Evolutionary conservation across 2,797 vertebrate species (phyloP), one percentile per base, ranked within the genome.

Genomic region (Sebastolobus alascanus): DNA sequence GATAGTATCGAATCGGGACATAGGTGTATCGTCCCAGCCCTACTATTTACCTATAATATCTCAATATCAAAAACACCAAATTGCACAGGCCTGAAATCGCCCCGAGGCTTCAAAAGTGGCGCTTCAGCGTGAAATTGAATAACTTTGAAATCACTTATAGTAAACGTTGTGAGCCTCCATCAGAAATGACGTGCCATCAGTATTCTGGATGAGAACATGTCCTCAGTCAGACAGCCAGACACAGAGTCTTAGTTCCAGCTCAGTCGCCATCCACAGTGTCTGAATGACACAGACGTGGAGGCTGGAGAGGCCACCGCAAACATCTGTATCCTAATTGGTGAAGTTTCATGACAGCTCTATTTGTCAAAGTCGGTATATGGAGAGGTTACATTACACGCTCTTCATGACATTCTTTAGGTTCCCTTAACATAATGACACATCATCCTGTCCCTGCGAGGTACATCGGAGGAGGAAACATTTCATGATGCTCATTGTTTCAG

Each of bases 111-210:
- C 64, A 88, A 80, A 75, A 68, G 60, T 40, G 27, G 16, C 40
- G 70, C 71, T 82, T 80, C 20, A 68, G 76, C 69, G 20, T 91
- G 82, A 89, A 91, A 92, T 82, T 85, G 77, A 89, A 86, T 84
- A 75, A 84, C 75, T 75, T 84, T 60, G 75, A 84, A 86, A 79
- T 86, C 16, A 75, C 84, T 79, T 84, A 76, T 37, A 35, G 55
- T 75, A 52, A 79, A 80, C 4, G 4, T 13, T 68, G 61, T 50
- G 56, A 73, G 55, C 22, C 29, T 77, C 74, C 35, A 77, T 85
- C 75, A 75, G 37, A 90, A 73, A 84, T 71, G 76, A 87, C 79
- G 73, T n/a, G 56, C 31, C 64, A 89, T 91, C 83, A 83, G 84
- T 84, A 87, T 85, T 85, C 68, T 59, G 77, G 76, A 61, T 40